Evolutionary conservation across 2,797 vertebrate species (phyloP), one percentile per base, ranked within the genome.

Genomic region (Pelodytes ibericus): DNA sequence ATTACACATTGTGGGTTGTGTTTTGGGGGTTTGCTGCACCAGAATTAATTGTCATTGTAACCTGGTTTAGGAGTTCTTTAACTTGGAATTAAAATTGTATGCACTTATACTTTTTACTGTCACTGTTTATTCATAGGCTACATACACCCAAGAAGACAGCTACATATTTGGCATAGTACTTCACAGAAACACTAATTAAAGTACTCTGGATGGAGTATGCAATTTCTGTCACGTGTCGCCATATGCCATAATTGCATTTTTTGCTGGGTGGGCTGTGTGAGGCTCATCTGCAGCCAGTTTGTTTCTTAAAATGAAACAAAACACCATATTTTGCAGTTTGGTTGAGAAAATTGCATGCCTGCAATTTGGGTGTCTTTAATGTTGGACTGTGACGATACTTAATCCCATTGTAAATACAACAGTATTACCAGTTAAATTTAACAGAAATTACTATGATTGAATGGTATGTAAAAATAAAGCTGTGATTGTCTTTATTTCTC

Each of bases 261-360:
- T 15, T 31, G 4, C 44, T 53, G 58, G 74, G 74, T 75, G 65
- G 74, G 57, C 58, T 36, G 1, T 15, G 2, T 4, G 8, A 25
- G 20, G 2, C 30, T 3, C 26, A 29, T 61, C 44, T 75, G 65
- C 66, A 20, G 67, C 25, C 57, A 39, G 53, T 68, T 67, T 53
- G 22, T 51, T 57, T 47, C 26, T 47, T 47, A 30, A 33, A 27
- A 59, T 20, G 9, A 56, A 39, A 33, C n/a, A n/a, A n/a, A n/a
- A 25, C 60, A 57, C 11, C 20, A 2, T 33, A 30, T 59, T 66
- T 25, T 26, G 36, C 53, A 41, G 47, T 53, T 53, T 20, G 49
- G 22, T 4, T 2, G 49, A 6, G 56, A 15, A 16, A 16, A 24
- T 13, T n/a, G 13, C 29, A n/a, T 10, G 27, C 16, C 39, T 51